Evolutionary conservation across 2,113 vertebrate species (phyloP).

Genomic region (Channa argus): DNA sequence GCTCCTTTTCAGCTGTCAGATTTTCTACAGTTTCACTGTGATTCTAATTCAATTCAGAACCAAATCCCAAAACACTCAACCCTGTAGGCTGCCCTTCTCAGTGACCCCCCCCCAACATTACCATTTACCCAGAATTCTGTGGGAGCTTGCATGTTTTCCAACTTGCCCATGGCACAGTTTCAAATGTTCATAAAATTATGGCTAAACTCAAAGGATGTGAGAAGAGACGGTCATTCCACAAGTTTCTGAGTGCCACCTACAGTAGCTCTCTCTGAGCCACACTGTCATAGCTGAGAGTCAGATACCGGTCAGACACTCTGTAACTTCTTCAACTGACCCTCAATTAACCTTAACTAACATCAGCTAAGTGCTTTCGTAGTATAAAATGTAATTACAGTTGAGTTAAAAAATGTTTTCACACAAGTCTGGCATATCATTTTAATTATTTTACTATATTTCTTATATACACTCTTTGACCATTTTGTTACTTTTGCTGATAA

Average conservation of each 20-base stretch:
- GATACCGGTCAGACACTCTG: not conserved
- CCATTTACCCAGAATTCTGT: constrained; percentile 57
- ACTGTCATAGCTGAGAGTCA: not conserved
- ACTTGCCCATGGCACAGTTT: constrained; percentile 35
- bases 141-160: constrained; percentile 36
- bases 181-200: constrained; percentile 51
- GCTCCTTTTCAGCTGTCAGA: constrained; percentile 66
- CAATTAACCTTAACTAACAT: too few relatives aligned
- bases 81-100: constrained; percentile 66
- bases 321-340: too few relatives aligned
- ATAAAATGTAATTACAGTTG: too few relatives aligned
- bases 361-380: too few relatives aligned
- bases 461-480: too few relatives aligned
- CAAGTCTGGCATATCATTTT: too few relatives aligned
- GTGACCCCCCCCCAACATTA: constrained; percentile 54
- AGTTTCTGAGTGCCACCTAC: not conserved
- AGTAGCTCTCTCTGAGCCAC: constrained; percentile 33
- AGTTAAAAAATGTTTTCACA: too few relatives aligned
- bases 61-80: constrained; percentile 70
- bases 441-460: too few relatives aligned
- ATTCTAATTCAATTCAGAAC: constrained; percentile 71
- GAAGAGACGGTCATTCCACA: constrained; percentile 9
- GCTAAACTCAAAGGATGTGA: constrained; percentile 26
- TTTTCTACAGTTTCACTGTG: constrained; percentile 64
- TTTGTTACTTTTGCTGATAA: too few relatives aligned